These are phyloP conservation scores for Clanis bilineata DNA, from an alignment of 2,888 invertebrate genomes.

Conservation along the genomic window DNA sequence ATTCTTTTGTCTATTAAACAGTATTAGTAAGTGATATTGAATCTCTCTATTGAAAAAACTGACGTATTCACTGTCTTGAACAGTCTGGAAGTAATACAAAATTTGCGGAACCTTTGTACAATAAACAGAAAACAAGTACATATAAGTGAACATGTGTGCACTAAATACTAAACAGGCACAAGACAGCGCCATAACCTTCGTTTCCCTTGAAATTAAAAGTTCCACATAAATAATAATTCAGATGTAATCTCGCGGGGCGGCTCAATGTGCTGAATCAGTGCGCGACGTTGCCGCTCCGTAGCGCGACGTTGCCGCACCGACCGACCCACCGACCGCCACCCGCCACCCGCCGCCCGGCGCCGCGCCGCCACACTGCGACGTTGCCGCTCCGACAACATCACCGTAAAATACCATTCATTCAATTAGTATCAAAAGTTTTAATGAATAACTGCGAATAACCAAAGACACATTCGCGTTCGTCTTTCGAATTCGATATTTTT, in stretches of 20 bases:
- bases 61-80: too few species aligned
- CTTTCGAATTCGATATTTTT: background rate
- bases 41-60: too few species aligned
- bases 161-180: slow-evolving; percentile 11
- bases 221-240: slow-evolving; percentile 21
- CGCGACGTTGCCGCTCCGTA: slow-evolving; percentile 65
- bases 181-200: slow-evolving; percentile 26
- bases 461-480: slow-evolving; percentile 1
- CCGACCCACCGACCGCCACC: slow-evolving; percentile 50
- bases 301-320: slow-evolving; percentile 58
- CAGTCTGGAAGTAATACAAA: background rate
- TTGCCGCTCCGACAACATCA: slow-evolving; percentile 57
- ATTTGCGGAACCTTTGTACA: background rate
- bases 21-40: too few species aligned
- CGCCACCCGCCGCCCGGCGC: slow-evolving; percentile 58
- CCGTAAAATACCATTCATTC: slow-evolving; percentile 75
- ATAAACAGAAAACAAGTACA: background rate
- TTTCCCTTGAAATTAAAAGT: slow-evolving; percentile 42
- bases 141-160: background rate
- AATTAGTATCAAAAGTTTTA: slow-evolving; percentile 58
- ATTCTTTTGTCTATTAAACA: too few species aligned
- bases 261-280: slow-evolving; percentile 70
- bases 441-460: slow-evolving; percentile 36
- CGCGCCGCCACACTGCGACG: slow-evolving; percentile 70
- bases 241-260: slow-evolving; percentile 16